Percentiles rank a stretch among this genome's conserved stretches.
Evolutionary conservation across 2,113 vertebrate species (phyloP).

Genomic region (Siniperca chuatsi): DNA sequence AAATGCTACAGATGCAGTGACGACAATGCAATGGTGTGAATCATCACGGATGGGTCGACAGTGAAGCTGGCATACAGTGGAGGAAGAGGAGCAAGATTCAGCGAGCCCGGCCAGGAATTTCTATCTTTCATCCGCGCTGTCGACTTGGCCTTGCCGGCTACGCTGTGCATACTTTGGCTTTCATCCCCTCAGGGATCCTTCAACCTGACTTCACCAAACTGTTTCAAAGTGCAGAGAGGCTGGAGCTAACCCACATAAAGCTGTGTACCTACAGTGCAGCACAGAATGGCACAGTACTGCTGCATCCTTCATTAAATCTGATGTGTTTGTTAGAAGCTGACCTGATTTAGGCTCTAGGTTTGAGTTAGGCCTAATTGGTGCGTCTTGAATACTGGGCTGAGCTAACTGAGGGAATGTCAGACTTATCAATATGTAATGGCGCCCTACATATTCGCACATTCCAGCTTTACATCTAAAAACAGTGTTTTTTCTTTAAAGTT

Average conservation of each 20-base stretch:
- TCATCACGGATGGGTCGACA: slow-evolving; percentile 36
- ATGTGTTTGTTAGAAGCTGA: slow-evolving; percentile 72
- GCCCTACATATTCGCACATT: slow-evolving; percentile 62
- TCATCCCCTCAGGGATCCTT: slow-evolving; percentile 59
- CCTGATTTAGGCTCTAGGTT: slow-evolving; percentile 72
- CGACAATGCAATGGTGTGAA: slow-evolving; percentile 47
- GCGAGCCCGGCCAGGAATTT: slow-evolving; percentile 10
- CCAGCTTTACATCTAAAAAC: slow-evolving; percentile 27
- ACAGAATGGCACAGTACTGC: slow-evolving; percentile 52
- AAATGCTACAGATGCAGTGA: slow-evolving; percentile 35
- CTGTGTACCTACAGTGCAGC: slow-evolving; percentile 56
- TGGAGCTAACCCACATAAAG: slow-evolving; percentile 76
- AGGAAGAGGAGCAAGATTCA: slow-evolving; percentile 13
- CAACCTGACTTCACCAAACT: slow-evolving; percentile 76
- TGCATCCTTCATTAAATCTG: slow-evolving; percentile 66
- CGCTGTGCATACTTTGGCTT: slow-evolving; percentile 58
- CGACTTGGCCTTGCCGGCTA: slow-evolving; percentile 46
- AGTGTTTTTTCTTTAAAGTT: background rate
- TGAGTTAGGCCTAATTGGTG: slow-evolving; percentile 70
- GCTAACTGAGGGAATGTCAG: slow-evolving; percentile 65
- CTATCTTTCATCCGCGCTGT: slow-evolving; percentile 49
- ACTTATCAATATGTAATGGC: slow-evolving; percentile 75
- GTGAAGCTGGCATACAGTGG: slow-evolving; percentile 11
- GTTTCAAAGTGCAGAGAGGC: slow-evolving; percentile 72
- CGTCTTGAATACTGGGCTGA: slow-evolving; percentile 49